Percentiles rank a stretch among this genome's conserved stretches.
Evolutionary conservation across 2,113 vertebrate species (phyloP).

Genomic region (Catagonus wagneri): DNA sequence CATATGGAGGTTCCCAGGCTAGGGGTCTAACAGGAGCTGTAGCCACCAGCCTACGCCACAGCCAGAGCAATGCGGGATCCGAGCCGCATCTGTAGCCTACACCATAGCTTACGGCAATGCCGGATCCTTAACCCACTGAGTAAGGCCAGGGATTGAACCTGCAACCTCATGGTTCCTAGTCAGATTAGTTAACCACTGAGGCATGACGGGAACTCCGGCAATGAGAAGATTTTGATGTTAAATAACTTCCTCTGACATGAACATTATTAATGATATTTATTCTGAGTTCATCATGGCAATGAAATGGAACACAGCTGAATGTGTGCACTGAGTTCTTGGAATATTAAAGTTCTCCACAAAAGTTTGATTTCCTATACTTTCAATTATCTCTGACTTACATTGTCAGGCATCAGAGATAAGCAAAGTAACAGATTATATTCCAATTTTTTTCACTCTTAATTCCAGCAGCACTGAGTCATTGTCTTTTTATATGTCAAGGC

Average conservation of each 20-base stretch:
- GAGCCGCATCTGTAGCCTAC: too few relatives aligned
- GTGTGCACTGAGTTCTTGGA: slow-evolving; percentile 52
- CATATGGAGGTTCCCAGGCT: too few relatives aligned
- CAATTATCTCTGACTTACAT: slow-evolving; percentile 66
- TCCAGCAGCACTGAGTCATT: not conserved
- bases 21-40: too few relatives aligned
- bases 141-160: too few relatives aligned
- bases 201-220: too few relatives aligned
- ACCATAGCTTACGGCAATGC: too few relatives aligned
- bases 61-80: too few relatives aligned
- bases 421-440: slow-evolving; percentile 70
- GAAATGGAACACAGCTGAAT: slow-evolving; percentile 58
- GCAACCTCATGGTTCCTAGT: too few relatives aligned
- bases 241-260: slow-evolving; percentile 54
- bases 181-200: too few relatives aligned
- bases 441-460: slow-evolving; percentile 39
- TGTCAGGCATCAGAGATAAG: slow-evolving; percentile 72
- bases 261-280: slow-evolving; percentile 70
- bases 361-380: slow-evolving; percentile 82
- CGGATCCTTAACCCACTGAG: too few relatives aligned
- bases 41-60: too few relatives aligned
- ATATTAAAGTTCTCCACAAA: slow-evolving; percentile 65
- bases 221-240: not conserved
- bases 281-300: slow-evolving; percentile 51
- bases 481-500: not conserved